Evolutionary conservation across 2,797 vertebrate genomes (phyloP).

Genomic region (Takifugu rubripes): DNA sequence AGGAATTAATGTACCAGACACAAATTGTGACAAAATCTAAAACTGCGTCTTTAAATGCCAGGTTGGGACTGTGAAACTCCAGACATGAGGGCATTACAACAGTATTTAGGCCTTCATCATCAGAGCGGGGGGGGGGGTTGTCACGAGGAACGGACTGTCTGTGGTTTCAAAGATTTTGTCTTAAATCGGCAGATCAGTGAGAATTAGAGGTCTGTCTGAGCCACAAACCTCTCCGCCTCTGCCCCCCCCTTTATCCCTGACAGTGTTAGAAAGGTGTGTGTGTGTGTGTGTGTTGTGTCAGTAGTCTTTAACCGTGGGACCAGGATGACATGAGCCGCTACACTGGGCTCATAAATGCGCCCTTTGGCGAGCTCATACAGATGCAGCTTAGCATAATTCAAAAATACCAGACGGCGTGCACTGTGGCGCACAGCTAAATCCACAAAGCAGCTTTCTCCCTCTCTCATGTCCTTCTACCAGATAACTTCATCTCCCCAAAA

Average conservation of each 20-base stretch:
- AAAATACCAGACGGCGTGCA: constrained; percentile 67
- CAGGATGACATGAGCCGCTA: constrained; percentile 35
- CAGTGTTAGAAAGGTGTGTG: constrained; percentile 41
- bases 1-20: too few species aligned
- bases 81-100: constrained; percentile 19
- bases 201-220: constrained; percentile 63
- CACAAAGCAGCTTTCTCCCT: constrained; percentile 66
- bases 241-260: constrained; percentile 17
- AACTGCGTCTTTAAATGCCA: too few species aligned
- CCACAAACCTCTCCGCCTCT: constrained; percentile 6
- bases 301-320: constrained; percentile 34
- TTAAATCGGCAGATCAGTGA: constrained; percentile 60
- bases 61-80: too few species aligned
- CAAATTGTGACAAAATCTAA: too few species aligned
- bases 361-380: constrained; percentile 55
- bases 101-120: neutral
- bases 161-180: constrained; percentile 58
- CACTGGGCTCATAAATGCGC: constrained; percentile 53
- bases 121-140: constrained; percentile 14
- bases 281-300: constrained; percentile 7
- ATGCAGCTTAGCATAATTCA: constrained; percentile 72
- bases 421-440: constrained; percentile 59
- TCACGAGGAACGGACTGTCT: constrained; percentile 41
- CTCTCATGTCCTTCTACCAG: constrained; percentile 48
- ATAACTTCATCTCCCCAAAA: constrained; percentile 52